Evolutionary conservation across 2,888 invertebrate species (phyloP), one percentile per base, ranked within the genome.

Genomic region (Calameuta filiformis): DNA sequence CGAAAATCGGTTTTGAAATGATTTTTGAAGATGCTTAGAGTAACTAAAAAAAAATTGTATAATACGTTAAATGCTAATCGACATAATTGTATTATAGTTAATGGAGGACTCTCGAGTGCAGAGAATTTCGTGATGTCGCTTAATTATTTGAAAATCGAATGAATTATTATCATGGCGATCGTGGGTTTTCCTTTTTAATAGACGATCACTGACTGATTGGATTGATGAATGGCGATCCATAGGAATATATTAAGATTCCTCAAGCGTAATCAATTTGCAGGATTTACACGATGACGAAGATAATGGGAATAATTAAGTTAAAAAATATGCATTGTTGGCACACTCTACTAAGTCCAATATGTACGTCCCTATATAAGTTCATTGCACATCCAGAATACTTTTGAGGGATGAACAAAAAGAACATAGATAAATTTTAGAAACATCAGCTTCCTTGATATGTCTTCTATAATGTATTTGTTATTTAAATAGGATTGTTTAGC

Each of bases 381-480:
- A 40, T 15, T 40, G 40, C 40, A 40, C 40, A 40, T 40, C 40
- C 15, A 40, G 40, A 76, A 30, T 33, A 69, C 30, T 30, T 69
- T 30, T 12, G 33, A 69, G 33, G 33, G 12, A 23, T 76, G 35
- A 35, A 35, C 15, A 69, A 76, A 76, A 69, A 71, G 33, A 78
- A 37, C 37, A 78, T 76, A 71, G 56, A 78, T 81, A 85, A 83
- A 82, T 86, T 85, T 85, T 81, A 84, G 83, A 81, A 85, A 86
- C 85, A 85, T 84, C 85, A 83, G 86, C 88, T 89, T 89, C 89
- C 88, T 85, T 86, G 83, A 86, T 78, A 86, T 83, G 89, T 90
- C 89, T 90, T 90, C 89, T 89, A 69, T 68, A 75, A 85, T 86
- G 83, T 85, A 85, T 87, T 88, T 87, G 85, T 88, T 89, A 88